Conservation (phyloP, 2,113 vertebrate species). For the Xiphorhynchus elegans region DNA sequence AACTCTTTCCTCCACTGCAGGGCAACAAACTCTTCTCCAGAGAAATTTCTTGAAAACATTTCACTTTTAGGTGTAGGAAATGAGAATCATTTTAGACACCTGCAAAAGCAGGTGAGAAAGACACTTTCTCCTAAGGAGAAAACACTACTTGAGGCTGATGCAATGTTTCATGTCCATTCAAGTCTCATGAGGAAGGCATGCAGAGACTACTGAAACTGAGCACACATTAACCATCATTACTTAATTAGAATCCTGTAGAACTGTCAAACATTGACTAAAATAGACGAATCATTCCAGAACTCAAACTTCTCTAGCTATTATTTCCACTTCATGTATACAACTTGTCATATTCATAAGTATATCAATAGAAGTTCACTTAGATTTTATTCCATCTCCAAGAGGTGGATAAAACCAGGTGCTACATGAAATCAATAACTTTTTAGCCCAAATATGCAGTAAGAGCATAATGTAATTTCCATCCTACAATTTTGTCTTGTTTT, state of each 20-base stretch:
- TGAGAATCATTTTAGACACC: neutral
- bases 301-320: neutral
- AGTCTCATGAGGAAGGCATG: conserved; percentile 40
- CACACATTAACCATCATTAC: neutral
- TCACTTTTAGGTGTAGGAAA: neutral
- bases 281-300: neutral
- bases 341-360: neutral
- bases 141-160: neutral
- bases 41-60: neutral
- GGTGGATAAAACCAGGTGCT: neutral
- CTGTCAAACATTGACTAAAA: conserved; percentile 8
- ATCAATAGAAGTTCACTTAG: neutral
- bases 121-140: neutral
- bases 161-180: neutral
- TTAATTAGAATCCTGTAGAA: neutral
- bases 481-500: neutral
- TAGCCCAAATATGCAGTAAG: neutral
- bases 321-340: neutral
- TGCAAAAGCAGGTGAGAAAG: neutral
- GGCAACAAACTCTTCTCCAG: neutral
- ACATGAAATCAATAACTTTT: neutral
- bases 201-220: neutral
- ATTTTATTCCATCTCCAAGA: neutral
- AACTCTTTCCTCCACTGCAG: neutral
- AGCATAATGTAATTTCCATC: neutral